Conservation (phyloP, 2,113 vertebrate species). For the Ranitomeya variabilis region DNA sequence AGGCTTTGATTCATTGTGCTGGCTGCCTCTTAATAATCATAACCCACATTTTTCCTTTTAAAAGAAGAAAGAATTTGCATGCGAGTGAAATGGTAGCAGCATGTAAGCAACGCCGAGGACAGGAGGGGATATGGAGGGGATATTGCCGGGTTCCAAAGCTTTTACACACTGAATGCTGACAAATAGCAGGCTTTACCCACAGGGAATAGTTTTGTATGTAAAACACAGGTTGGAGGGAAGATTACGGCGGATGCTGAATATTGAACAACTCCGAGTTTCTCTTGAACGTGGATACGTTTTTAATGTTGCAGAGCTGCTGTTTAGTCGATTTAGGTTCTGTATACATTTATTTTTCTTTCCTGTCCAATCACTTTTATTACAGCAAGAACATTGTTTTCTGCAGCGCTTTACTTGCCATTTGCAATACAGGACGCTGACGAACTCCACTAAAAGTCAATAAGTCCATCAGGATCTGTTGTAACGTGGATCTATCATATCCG, state of each 20-base stretch:
- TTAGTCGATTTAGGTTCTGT: not conserved
- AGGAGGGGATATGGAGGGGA: conserved; percentile 14
- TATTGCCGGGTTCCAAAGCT: not conserved
- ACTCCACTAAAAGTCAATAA: too few species aligned
- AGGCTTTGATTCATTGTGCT: conserved; percentile 43
- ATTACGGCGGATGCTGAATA: conserved; percentile 5
- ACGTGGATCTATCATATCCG: too few species aligned
- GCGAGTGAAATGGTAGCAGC: conserved; percentile 33
- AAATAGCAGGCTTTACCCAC: conserved; percentile 20
- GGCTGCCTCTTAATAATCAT: conserved; percentile 46
- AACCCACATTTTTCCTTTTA: conserved; percentile 55
- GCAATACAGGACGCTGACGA: too few species aligned
- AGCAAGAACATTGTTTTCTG: too few species aligned
- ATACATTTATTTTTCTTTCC: not conserved
- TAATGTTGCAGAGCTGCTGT: not conserved
- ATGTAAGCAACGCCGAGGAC: conserved; percentile 7
- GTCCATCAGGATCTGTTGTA: too few species aligned
- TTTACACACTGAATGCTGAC: not conserved
- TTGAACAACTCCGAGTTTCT: not conserved
- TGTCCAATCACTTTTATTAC: too few species aligned
- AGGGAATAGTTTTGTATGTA: conserved; percentile 30
- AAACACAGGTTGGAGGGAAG: conserved; percentile 5
- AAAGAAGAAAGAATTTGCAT: conserved; percentile 47
- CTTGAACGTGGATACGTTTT: not conserved
- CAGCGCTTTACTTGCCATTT: too few species aligned